These are phyloP conservation scores for Antitype chi DNA, from an alignment of 2,888 invertebrate genomes.

Conservation along the genomic window DNA sequence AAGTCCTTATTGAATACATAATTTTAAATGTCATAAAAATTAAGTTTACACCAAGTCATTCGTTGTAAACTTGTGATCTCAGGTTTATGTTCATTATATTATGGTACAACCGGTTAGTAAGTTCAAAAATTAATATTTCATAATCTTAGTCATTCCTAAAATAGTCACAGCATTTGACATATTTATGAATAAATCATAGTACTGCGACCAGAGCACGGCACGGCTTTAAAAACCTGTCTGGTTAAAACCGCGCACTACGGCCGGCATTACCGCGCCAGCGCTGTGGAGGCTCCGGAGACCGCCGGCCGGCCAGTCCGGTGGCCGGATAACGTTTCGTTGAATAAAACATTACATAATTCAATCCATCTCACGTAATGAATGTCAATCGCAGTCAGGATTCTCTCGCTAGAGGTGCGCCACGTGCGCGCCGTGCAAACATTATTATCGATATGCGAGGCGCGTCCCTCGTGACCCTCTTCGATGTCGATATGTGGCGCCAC, in stretches of 20 bases:
- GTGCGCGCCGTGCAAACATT: neutral
- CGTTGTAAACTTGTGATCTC: neutral
- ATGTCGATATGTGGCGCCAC: conserved; percentile 37
- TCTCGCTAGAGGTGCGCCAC: conserved; percentile 24
- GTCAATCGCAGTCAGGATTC: conserved; percentile 48
- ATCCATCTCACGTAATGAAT: conserved; percentile 58
- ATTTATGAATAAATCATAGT: conserved; percentile 37
- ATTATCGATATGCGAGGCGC: conserved; percentile 26
- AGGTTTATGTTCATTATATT: neutral
- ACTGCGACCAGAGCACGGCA: neutral
- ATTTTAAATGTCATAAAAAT: neutral
- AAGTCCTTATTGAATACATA: no score
- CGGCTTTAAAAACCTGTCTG: conserved; percentile 6
- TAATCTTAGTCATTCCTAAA: conserved; percentile 4
- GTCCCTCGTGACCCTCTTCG: conserved; percentile 31
- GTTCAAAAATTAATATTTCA: neutral
- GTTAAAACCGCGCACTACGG: neutral
- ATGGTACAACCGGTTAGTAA: neutral
- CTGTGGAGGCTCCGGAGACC: neutral
- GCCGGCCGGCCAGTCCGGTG: neutral
- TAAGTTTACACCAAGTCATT: neutral
- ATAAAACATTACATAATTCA: conserved; percentile 59
- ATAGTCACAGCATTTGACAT: conserved; percentile 30
- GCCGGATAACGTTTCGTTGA: conserved; percentile 24
- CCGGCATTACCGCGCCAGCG: neutral